Percentiles rank a stretch among this genome's conserved stretches.
Conservation (phyloP, 2,888 invertebrate species). For the Limnephilus marmoratus region DNA sequence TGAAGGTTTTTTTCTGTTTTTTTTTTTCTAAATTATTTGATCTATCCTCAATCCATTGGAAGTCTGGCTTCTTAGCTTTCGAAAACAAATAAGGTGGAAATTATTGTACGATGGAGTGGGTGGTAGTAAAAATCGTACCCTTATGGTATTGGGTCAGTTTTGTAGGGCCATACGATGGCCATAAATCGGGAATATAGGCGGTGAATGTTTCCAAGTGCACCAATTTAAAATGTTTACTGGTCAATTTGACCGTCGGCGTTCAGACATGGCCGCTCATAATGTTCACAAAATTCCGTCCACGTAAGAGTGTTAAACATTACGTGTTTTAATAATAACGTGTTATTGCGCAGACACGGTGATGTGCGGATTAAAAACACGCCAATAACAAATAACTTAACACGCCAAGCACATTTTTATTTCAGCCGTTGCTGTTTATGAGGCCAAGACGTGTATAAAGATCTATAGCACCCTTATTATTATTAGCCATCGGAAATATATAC, state of each 20-base stretch:
- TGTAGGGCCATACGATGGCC: constrained; percentile 36
- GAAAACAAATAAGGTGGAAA: constrained; percentile 2
- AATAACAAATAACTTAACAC: not conserved
- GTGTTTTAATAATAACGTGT: not conserved
- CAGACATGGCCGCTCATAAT: not conserved
- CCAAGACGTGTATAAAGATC: not conserved
- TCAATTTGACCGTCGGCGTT: constrained; percentile 42
- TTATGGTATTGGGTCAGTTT: constrained; percentile 31
- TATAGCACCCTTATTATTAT: not conserved
- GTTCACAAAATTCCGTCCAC: constrained; percentile 31
- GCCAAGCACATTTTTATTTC: not conserved
- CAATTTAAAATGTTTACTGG: constrained; percentile 57
- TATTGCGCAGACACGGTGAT: not conserved
- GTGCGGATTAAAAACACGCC: constrained; percentile 42
- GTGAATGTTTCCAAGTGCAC: constrained; percentile 51
- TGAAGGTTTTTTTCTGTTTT: no score
- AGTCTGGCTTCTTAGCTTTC: not conserved
- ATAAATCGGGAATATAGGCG: constrained; percentile 62
- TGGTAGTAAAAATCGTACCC: constrained; percentile 7
- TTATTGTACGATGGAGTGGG: not conserved
- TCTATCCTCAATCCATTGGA: not conserved
- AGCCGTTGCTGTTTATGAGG: not conserved
- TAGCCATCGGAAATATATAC: not conserved
- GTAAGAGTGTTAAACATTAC: constrained; percentile 35
- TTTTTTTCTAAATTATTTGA: no score